These are phyloP conservation scores for Spondyliosoma cantharus DNA, from an alignment of 2,797 vertebrate species.

Conservation along the genomic window DNA sequence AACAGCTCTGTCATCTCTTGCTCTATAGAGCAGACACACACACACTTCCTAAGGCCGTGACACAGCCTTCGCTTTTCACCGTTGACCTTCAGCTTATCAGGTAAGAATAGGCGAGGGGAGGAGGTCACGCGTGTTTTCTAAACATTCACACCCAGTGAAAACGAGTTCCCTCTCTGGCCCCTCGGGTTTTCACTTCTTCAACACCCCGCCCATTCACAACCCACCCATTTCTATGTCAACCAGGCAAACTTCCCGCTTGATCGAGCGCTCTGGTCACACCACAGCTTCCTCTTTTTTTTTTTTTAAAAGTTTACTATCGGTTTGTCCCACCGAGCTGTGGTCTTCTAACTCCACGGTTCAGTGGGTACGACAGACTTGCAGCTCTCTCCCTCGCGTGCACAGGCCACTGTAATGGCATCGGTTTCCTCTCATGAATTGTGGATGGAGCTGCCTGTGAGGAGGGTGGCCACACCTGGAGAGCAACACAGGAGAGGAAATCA, in stretches of 20 bases:
- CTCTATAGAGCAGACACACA: background rate
- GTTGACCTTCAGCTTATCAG: constrained; percentile 61
- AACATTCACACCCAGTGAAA: constrained; percentile 57
- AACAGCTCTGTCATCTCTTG: background rate
- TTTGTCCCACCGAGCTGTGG: background rate
- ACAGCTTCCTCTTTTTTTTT: constrained; percentile 38
- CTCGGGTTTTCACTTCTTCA: constrained; percentile 46
- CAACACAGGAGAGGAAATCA: constrained; percentile 57
- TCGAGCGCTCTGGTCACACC: background rate
- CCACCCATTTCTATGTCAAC: background rate
- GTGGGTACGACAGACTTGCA: background rate
- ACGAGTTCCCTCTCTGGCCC: background rate
- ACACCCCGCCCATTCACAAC: background rate
- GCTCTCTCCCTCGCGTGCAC: background rate
- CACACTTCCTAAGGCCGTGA: constrained; percentile 23
- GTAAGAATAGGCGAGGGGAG: constrained; percentile 48
- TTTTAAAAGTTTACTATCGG: constrained; percentile 22
- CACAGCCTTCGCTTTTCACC: constrained; percentile 47
- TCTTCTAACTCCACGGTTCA: constrained; percentile 11
- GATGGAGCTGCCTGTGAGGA: constrained; percentile 61
- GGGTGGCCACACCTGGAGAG: constrained; percentile 72
- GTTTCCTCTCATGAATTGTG: constrained; percentile 74
- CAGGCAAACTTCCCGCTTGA: constrained; percentile 29
- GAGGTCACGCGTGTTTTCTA: constrained; percentile 58
- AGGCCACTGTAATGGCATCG: constrained; percentile 33